A percentile compares a stretch with the other conserved stretches of the same genome.
These are phyloP conservation scores for Chiloscyllium punctatum DNA, from an alignment of 2,797 vertebrate species.

Conservation along the genomic window DNA sequence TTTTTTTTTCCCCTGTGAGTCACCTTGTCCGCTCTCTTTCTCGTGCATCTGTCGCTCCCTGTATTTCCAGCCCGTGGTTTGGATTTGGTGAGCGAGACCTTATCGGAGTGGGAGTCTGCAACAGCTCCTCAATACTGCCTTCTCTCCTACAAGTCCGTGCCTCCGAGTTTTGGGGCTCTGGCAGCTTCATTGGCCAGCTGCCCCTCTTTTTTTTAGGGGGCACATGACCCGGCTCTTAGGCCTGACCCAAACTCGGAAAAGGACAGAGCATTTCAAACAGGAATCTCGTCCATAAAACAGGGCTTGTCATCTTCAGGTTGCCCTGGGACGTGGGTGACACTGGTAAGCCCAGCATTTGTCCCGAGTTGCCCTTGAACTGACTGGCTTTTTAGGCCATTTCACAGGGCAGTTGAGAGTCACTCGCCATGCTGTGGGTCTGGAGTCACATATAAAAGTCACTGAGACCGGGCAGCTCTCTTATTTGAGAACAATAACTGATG, in stretches of 20 bases:
- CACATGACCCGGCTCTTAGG: background rate
- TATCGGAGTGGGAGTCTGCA: background rate
- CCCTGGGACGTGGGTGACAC: background rate
- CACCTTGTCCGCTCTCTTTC: background rate
- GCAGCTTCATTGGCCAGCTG: background rate
- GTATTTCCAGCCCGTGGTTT: background rate
- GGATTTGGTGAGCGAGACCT: background rate
- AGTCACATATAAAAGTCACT: too few relatives aligned
- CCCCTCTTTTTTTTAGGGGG: background rate
- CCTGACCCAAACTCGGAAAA: background rate
- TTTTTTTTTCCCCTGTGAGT: background rate
- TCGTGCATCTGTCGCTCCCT: background rate
- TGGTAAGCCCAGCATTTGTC: background rate
- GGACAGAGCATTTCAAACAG: background rate
- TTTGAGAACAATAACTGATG: too few relatives aligned
- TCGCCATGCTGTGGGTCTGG: too few relatives aligned
- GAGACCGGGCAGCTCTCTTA: too few relatives aligned
- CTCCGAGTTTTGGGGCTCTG: background rate
- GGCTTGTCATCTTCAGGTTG: background rate
- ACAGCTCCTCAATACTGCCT: too few relatives aligned
- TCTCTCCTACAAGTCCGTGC: accelerated
- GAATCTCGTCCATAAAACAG: background rate
- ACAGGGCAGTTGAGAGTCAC: too few relatives aligned
- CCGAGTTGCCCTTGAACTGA: background rate
- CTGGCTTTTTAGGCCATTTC: background rate